Base-by-base conservation (phyloP, 2,888 invertebrate genomes). In the Coenonympha glycerion region DNA sequence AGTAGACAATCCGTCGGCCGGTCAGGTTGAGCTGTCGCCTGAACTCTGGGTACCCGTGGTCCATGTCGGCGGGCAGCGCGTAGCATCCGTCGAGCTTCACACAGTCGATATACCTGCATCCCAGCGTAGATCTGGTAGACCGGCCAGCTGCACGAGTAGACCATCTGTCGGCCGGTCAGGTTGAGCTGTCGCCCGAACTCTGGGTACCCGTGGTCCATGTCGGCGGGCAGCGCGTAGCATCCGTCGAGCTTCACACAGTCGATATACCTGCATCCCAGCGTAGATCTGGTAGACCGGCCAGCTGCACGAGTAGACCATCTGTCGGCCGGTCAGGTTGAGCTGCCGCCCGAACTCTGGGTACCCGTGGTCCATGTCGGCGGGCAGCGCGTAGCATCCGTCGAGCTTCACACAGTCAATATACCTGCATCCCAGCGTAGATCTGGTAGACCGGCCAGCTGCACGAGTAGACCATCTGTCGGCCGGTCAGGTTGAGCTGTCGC, bases 201-300 rank as follows among this genome's bases (percentile, higher is more conserved):
- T n/a, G n/a, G n/a, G n/a, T n/a, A n/a, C n/a, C n/a, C n/a, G n/a
- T n/a, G n/a, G n/a, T n/a, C n/a, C n/a, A n/a, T n/a, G n/a, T n/a
- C n/a, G n/a, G n/a, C n/a, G n/a, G n/a, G n/a, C n/a, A n/a, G n/a
- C n/a, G n/a, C n/a, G n/a, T n/a, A n/a, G n/a, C n/a, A n/a, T n/a
- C n/a, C n/a, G n/a, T n/a, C n/a, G n/a, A n/a, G n/a, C n/a, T n/a
- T n/a, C n/a, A n/a, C n/a, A n/a, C n/a, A n/a, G n/a, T n/a, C n/a
- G n/a, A n/a, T n/a, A n/a, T 49, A 88, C 88, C 72, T 89, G 89
- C 48, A 90, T 81, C 9, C 95, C 95, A 58, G 95, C 94, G 72
- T 95, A 95, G 63, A 95, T 95, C 87, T 96, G 96, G 77, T 99
- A 99, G 40, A 97, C 97, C 0, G 99, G 99, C 99, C 98, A 99